A percentile compares a stretch with the other conserved stretches of the same genome.
Conservation (phyloP, 1,140 invertebrate species). For the Cyphomyrmex costatus region DNA sequence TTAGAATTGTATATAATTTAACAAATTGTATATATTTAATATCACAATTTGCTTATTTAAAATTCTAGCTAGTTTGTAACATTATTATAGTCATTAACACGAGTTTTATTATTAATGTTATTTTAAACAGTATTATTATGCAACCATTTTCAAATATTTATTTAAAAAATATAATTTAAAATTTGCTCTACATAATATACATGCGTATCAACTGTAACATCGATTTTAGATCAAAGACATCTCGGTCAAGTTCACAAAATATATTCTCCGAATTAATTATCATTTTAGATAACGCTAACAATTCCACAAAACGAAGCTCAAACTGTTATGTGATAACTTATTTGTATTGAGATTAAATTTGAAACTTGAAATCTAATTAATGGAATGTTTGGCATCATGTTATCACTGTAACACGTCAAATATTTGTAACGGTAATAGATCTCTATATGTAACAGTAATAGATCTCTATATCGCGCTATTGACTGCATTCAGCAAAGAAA, state of each 20-base stretch:
- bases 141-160: background rate
- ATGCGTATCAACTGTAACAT: background rate
- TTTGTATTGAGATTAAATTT: background rate
- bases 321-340: background rate
- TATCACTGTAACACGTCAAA: background rate
- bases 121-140: background rate
- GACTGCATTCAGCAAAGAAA: too few species aligned
- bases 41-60: too few species aligned
- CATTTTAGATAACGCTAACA: background rate
- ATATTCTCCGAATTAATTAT: conserved; percentile 12
- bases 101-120: too few species aligned
- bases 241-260: background rate
- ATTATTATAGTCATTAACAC: too few species aligned
- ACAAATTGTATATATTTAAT: too few species aligned
- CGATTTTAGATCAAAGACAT: background rate
- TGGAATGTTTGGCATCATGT: background rate
- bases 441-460: background rate
- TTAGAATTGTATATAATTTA: too few species aligned
- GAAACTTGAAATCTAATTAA: background rate
- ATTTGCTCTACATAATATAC: background rate
- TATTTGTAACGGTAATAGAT: background rate
- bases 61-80: too few species aligned
- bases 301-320: background rate
- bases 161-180: background rate
- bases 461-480: background rate